phyloP scores from a whole-genome alignment of 2,888 invertebrate genomes.

The Eumacrocentrus americanus region DNA sequence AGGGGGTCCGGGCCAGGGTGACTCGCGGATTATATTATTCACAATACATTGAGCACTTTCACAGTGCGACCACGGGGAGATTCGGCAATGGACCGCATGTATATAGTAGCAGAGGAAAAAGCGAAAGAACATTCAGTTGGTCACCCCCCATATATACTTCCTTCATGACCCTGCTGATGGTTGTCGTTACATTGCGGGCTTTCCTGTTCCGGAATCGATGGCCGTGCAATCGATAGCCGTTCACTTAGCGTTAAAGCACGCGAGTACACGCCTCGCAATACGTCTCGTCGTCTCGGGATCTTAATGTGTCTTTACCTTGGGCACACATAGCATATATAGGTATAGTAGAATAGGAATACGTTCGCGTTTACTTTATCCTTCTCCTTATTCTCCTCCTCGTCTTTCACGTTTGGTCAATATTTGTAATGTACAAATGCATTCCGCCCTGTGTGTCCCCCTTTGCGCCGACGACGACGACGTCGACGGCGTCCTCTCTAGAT shows the following conservation, averaged over 20 bases:
- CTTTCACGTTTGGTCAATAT: slow-evolving; percentile 33
- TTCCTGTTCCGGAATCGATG: slow-evolving; percentile 7
- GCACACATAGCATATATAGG: neutral
- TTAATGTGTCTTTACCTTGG: slow-evolving; percentile 9
- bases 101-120: too few species aligned
- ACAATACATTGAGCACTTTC: slow-evolving; percentile 59
- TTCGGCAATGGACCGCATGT: slow-evolving; percentile 40
- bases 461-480: slow-evolving; percentile 6
- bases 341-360: neutral
- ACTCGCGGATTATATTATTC: slow-evolving; percentile 58
- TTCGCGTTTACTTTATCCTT: slow-evolving; percentile 4
- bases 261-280: slow-evolving; percentile 1
- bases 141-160: too few species aligned
- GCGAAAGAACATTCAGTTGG: too few species aligned
- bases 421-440: slow-evolving; percentile 41
- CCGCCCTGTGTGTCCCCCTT: slow-evolving; percentile 27
- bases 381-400: neutral
- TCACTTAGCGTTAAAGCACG: slow-evolving; percentile 10
- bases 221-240: slow-evolving; percentile 13
- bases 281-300: neutral
- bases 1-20: slow-evolving; percentile 40
- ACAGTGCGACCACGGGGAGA: slow-evolving; percentile 46
- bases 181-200: slow-evolving; percentile 3
- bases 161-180: neutral
- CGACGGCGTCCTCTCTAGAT: slow-evolving; percentile 24